phyloP scores from a whole-genome alignment of 2,888 invertebrate species.

The Eristalis intricaria region DNA sequence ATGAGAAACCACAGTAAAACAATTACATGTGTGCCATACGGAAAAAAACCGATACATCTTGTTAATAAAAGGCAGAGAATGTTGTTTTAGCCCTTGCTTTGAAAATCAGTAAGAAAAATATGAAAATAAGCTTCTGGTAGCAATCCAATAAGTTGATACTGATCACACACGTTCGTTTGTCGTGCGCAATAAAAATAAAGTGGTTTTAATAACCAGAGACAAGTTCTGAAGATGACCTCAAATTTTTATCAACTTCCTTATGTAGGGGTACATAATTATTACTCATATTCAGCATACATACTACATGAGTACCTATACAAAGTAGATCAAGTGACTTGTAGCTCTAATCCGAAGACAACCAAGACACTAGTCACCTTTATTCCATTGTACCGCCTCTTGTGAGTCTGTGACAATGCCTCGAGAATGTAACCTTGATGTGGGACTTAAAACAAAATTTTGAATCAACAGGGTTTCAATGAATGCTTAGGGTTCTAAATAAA shows the following conservation, averaged over 20 bases:
- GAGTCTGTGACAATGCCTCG: no score
- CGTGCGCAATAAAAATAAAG: background rate
- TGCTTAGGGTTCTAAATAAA: no score
- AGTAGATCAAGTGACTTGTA: no score
- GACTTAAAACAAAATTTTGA: no score
- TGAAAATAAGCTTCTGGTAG: background rate
- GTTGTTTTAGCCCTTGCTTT: background rate
- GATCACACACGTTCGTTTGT: background rate
- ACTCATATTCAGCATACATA: no score
- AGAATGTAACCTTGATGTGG: no score
- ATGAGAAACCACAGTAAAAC: background rate
- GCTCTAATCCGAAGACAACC: no score
- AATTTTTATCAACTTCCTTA: background rate
- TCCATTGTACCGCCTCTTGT: no score
- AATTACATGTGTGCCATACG: background rate
- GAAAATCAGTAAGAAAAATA: background rate
- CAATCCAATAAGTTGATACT: background rate
- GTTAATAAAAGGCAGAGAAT: background rate
- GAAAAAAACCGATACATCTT: background rate
- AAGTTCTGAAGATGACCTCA: background rate
- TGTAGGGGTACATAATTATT: no score
- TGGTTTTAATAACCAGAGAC: background rate
- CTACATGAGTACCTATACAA: no score
- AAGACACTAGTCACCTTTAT: no score
- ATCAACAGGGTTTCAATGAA: no score